These are phyloP conservation scores for Channa striata DNA, from an alignment of 2,797 vertebrate species.

Conservation along the genomic window DNA sequence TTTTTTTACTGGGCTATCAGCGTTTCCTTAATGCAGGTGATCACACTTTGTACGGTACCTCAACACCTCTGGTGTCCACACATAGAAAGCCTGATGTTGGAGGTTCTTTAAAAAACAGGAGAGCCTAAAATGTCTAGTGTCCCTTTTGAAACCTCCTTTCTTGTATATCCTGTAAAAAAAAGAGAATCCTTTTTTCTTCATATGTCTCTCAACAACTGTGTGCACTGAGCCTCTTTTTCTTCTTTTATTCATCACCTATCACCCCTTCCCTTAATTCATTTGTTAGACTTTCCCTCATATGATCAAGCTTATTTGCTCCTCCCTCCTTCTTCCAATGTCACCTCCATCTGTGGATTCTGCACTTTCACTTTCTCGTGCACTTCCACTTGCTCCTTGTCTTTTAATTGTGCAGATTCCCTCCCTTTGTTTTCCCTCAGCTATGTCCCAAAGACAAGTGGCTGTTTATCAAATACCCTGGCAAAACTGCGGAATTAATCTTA, in stretches of 20 bases:
- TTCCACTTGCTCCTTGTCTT: conserved; percentile 11
- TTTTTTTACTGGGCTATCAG: no score
- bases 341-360: conserved; percentile 1
- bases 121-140: no score
- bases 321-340: conserved; percentile 28
- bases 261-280: not conserved
- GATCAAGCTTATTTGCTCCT: conserved; percentile 30
- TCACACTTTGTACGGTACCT: no score
- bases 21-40: no score
- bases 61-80: no score
- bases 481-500: conserved; percentile 77
- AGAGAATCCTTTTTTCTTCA: no score
- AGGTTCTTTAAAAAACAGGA: no score
- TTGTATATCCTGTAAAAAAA: no score
- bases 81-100: no score
- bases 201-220: no score
- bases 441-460: conserved; percentile 77
- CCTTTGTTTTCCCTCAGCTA: conserved; percentile 56
- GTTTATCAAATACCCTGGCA: conserved; percentile 76
- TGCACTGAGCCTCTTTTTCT: not conserved
- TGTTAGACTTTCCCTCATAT: conserved; percentile 13
- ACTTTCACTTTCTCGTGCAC: conserved; percentile 17
- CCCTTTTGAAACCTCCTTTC: no score
- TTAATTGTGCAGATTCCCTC: conserved; percentile 54
- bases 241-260: conserved; percentile 13